Conservation (phyloP, 35 echinoderm and acorn worm genomes). For the Holothuria glaberrima region DNA sequence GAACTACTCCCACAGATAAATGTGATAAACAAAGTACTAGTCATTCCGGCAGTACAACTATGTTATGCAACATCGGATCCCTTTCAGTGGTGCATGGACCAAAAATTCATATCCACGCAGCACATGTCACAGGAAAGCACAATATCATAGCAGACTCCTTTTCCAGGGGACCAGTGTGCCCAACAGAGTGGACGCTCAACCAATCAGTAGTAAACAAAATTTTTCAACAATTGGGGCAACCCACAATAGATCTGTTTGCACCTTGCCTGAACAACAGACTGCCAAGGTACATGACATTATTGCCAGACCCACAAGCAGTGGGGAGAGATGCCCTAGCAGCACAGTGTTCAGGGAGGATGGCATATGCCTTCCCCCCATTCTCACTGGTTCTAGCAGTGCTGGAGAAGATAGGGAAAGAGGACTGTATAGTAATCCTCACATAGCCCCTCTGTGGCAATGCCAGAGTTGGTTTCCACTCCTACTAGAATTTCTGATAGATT, state of each 20-base stretch:
- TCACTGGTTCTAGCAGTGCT: slow-evolving; percentile 37
- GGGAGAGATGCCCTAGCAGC: neutral
- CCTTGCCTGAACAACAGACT: neutral
- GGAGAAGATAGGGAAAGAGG: no score
- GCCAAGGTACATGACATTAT: neutral
- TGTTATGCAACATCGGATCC: neutral
- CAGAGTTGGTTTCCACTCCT: slow-evolving; percentile 15
- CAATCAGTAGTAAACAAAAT: neutral
- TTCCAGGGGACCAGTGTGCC: slow-evolving; percentile 13
- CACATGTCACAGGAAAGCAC: no score
- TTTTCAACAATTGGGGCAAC: neutral
- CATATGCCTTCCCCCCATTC: slow-evolving; percentile 26
- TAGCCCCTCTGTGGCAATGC: neutral
- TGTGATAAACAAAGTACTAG: no score
- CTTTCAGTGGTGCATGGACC: no score
- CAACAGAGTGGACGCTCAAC: neutral
- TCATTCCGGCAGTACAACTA: no score
- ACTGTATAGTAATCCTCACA: neutral
- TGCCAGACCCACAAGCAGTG: neutral
- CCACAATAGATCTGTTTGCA: slow-evolving; percentile 2
- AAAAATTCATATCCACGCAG: neutral
- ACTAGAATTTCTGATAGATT: no score
- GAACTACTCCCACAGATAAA: no score
- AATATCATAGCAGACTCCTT: slow-evolving; percentile 10
- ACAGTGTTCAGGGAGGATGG: neutral